Evolutionary conservation across 2,113 vertebrate genomes (phyloP).

Genomic region (Vombatus ursinus): DNA sequence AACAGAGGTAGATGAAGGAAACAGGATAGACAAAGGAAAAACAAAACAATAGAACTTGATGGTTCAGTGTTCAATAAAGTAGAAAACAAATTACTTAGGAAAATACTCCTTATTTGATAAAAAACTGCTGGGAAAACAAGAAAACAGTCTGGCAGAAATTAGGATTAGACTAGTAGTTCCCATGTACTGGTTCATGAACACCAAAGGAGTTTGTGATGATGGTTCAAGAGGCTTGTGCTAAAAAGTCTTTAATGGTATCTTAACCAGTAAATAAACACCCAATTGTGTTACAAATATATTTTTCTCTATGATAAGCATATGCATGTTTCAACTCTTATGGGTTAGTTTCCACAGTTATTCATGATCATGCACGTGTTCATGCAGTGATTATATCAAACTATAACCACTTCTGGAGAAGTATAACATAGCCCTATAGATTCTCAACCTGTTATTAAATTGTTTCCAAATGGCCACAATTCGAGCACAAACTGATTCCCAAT

Average conservation of each 20-base stretch:
- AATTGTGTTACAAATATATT: not conserved
- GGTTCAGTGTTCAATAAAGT: not conserved
- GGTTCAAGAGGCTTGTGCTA: not conserved
- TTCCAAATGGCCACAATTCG: not conserved
- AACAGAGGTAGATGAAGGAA: not conserved
- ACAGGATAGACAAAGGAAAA: not conserved
- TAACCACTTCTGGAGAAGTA: not conserved
- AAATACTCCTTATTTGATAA: not conserved
- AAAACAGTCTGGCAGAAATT: not conserved
- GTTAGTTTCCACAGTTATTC: not conserved
- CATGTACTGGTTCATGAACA: not conserved
- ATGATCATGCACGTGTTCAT: not conserved
- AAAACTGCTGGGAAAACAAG: not conserved
- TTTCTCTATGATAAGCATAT: not conserved
- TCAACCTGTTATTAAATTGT: not conserved
- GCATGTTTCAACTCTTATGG: not conserved
- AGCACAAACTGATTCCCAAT: not conserved
- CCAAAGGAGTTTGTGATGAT: not conserved
- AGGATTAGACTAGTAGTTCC: not conserved
- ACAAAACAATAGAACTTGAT: not conserved
- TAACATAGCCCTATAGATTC: not conserved
- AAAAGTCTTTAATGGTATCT: not conserved
- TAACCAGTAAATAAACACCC: not conserved
- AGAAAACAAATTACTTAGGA: not conserved
- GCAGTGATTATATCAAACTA: not conserved